Conservation (phyloP, 2,113 vertebrate genomes). For the Macrotis lagotis region DNA sequence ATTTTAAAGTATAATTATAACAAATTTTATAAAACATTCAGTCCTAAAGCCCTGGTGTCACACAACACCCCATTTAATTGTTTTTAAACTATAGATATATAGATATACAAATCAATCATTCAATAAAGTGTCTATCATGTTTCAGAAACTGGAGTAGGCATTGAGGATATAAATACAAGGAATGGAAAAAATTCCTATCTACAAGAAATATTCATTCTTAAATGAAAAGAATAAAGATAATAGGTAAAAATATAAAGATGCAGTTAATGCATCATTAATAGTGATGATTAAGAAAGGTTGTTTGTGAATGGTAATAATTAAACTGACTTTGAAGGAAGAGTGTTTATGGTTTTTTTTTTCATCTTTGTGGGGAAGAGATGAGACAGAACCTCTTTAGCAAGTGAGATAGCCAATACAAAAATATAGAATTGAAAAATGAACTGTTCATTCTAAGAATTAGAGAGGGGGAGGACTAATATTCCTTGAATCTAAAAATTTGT, state of each 20-base stretch:
- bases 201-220: neutral
- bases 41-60: neutral
- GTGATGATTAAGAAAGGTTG: neutral
- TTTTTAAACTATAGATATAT: neutral
- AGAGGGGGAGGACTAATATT: neutral
- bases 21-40: neutral
- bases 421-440: neutral
- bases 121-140: neutral
- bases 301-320: neutral
- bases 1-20: neutral
- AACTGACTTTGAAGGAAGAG: neutral
- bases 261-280: neutral
- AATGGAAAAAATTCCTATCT: neutral
- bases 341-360: neutral
- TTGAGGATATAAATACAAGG: neutral
- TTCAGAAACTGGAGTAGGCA: neutral
- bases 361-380: neutral
- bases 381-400: neutral
- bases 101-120: neutral
- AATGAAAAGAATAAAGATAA: neutral
- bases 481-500: neutral
- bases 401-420: neutral
- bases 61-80: neutral
- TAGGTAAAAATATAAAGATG: neutral
- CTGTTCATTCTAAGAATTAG: neutral